phyloP scores from a whole-genome alignment of 2,797 vertebrate species.

The Darevskia mixta region DNA sequence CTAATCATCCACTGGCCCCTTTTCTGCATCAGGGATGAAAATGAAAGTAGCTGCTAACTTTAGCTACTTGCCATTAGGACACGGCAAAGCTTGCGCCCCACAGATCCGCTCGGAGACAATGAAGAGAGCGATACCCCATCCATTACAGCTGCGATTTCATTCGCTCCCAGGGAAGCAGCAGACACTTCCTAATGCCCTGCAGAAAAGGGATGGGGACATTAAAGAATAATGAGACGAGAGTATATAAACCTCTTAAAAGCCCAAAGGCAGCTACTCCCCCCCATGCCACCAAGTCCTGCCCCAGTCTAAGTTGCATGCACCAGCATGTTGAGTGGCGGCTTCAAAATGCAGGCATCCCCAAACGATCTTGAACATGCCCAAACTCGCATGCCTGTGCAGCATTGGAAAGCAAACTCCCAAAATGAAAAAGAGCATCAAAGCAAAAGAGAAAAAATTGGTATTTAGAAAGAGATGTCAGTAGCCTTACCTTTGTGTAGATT shows the following conservation, averaged over 20 bases:
- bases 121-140: not conserved
- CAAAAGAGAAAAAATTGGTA: not conserved
- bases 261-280: not conserved
- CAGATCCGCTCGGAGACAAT: not conserved
- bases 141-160: not conserved
- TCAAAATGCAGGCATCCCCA: not conserved
- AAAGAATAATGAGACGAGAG: not conserved
- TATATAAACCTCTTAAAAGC: not conserved
- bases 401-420: not conserved
- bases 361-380: not conserved
- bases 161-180: not conserved
- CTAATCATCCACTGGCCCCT: fast-evolving
- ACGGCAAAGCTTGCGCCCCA: no score
- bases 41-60: fast-evolving
- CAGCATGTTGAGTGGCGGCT: not conserved
- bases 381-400: slow-evolving; percentile 6
- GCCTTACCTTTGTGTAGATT: not conserved
- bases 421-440: not conserved
- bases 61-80: slow-evolving; percentile 11
- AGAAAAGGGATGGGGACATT: not conserved
- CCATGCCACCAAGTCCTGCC: not conserved
- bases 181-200: slow-evolving; percentile 26
- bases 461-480: no score
- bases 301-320: fast-evolving
- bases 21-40: fast-evolving